Evolutionary conservation across 2,797 vertebrate genomes (phyloP).

Genomic region (Enteromius trimaculatus): DNA sequence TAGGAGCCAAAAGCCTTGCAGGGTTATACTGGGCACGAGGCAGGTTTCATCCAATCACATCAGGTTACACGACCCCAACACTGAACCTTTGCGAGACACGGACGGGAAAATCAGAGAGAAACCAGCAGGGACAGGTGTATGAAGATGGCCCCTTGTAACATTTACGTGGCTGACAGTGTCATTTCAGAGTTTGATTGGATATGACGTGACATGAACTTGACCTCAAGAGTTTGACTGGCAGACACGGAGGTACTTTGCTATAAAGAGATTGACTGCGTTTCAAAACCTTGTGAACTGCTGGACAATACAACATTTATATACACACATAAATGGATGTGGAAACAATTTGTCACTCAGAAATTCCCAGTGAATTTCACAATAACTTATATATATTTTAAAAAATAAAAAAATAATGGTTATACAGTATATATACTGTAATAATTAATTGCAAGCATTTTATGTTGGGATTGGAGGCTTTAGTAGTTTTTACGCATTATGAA

Average conservation of each 20-base stretch:
- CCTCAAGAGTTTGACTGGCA: constrained; percentile 1
- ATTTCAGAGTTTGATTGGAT: constrained; percentile 19
- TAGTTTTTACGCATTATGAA: not conserved
- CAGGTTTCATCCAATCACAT: constrained; percentile 43
- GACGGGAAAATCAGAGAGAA: constrained; percentile 10
- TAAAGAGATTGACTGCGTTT: not conserved
- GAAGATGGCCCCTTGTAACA: not conserved
- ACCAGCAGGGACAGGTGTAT: constrained; percentile 35
- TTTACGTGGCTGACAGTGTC: not conserved
- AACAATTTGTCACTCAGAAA: not conserved
- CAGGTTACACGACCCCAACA: constrained; percentile 15
- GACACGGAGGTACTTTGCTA: not conserved
- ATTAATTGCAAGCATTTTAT: not conserved
- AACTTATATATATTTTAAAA: not conserved
- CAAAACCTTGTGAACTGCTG: not conserved
- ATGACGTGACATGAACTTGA: constrained; percentile 31
- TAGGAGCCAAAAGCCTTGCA: constrained; percentile 35
- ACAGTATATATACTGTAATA: no score
- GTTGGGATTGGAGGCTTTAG: not conserved
- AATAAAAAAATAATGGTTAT: no score
- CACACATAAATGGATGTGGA: not conserved
- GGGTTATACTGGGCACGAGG: not conserved
- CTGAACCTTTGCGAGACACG: not conserved
- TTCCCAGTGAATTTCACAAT: not conserved
- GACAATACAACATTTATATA: not conserved